Conservation (phyloP, 2,888 invertebrate genomes). For the Volucella inanis region DNA sequence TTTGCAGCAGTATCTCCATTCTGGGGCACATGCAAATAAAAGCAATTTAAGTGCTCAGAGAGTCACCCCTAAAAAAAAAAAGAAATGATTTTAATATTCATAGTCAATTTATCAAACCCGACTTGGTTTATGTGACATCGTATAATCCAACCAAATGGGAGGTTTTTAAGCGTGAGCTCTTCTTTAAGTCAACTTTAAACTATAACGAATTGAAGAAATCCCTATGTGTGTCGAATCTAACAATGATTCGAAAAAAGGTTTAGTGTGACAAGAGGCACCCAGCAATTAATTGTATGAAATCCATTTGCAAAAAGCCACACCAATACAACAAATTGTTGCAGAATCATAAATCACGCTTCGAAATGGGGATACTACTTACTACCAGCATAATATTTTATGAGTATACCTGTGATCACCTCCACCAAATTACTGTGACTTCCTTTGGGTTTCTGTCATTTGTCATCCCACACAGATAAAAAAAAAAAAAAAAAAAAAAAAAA, state of each 20-base stretch:
- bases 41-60: not conserved
- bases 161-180: slow-evolving; percentile 13
- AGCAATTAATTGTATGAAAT: slow-evolving; percentile 59
- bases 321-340: slow-evolving; percentile 28
- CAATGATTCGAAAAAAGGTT: slow-evolving; percentile 5
- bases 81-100: slow-evolving; percentile 62
- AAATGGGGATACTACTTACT: slow-evolving; percentile 7
- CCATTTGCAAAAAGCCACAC: slow-evolving; percentile 29
- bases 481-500: not conserved
- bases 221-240: slow-evolving; percentile 2
- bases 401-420: slow-evolving; percentile 45
- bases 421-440: slow-evolving; percentile 60
- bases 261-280: slow-evolving; percentile 21
- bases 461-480: slow-evolving; percentile 52
- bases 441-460: slow-evolving; percentile 63
- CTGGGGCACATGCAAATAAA: slow-evolving; percentile 27
- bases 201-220: slow-evolving; percentile 3
- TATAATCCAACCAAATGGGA: slow-evolving; percentile 4
- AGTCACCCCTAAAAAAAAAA: slow-evolving; percentile 14
- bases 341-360: slow-evolving; percentile 60
- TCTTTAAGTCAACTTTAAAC: slow-evolving; percentile 22
- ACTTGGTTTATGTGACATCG: not conserved
- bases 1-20: slow-evolving; percentile 8
- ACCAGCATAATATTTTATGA: slow-evolving; percentile 44
- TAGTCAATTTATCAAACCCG: slow-evolving; percentile 58